A percentile compares a stretch with the other conserved stretches of the same genome.
Evolutionary conservation across 2,113 vertebrate genomes (phyloP).

Genomic region (Dolichallabes microphthalmus): DNA sequence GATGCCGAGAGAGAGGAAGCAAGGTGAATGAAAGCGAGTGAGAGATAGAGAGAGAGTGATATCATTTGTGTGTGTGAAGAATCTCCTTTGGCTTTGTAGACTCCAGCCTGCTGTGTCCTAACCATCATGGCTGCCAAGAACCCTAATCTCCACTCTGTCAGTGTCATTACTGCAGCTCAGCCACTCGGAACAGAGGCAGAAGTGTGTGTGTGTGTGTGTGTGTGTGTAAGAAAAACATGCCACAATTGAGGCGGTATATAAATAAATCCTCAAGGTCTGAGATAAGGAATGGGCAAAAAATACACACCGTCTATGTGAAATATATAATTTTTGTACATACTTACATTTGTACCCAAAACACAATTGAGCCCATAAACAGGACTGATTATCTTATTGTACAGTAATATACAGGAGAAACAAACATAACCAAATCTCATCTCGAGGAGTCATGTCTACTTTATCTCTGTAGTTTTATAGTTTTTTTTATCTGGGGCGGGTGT

Average conservation of each 20-base stretch:
- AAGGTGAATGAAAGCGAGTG: not conserved
- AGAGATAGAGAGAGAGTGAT: not conserved
- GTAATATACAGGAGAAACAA: not conserved
- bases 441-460: not conserved
- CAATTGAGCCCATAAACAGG: not conserved
- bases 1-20: not conserved
- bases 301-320: not conserved
- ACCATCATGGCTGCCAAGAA: slow-evolving; percentile 31
- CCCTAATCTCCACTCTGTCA: slow-evolving; percentile 28
- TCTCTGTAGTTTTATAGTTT: too few relatives aligned
- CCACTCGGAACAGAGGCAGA: slow-evolving; percentile 17
- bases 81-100: slow-evolving; percentile 15
- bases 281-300: not conserved
- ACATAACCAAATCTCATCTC: not conserved
- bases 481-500: too few relatives aligned
- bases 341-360: not conserved
- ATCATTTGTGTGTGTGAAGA: not conserved
- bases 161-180: slow-evolving; percentile 31
- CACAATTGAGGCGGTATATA: not conserved
- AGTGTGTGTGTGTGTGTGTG: not conserved
- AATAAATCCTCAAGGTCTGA: not conserved
- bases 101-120: slow-evolving; percentile 26
- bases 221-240: not conserved
- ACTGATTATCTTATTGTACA: not conserved
- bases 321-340: not conserved